A percentile compares a stretch with the other conserved stretches of the same genome.
Conservation (phyloP, 2,888 invertebrate species). For the Junonia oenone region DNA sequence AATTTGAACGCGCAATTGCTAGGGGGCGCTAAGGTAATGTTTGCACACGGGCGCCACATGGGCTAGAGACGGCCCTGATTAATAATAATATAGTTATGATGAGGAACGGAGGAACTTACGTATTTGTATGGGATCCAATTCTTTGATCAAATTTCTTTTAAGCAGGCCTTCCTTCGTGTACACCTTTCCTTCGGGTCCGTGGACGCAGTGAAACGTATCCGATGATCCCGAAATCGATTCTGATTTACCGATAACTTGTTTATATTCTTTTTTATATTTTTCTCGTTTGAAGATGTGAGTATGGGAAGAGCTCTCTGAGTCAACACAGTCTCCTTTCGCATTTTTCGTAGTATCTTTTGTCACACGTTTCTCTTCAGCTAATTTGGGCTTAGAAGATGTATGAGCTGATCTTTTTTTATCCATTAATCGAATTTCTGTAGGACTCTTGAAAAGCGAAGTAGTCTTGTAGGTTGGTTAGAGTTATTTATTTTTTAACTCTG, state of each 20-base stretch:
- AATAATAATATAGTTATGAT: neutral
- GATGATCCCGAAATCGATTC: slow-evolving; percentile 53
- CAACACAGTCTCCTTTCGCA: slow-evolving; percentile 35
- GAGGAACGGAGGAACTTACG: slow-evolving; percentile 31
- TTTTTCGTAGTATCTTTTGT: slow-evolving; percentile 29
- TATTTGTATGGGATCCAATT: slow-evolving; percentile 45
- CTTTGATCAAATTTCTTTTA: slow-evolving; percentile 47
- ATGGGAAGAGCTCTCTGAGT: slow-evolving; percentile 43
- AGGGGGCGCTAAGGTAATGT: too few species aligned
- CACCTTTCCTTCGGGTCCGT: slow-evolving; percentile 45
- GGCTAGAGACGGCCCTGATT: too few species aligned
- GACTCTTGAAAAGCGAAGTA: too few species aligned
- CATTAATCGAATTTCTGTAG: slow-evolving; percentile 31
- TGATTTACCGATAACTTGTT: slow-evolving; percentile 41
- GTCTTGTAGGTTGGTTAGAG: too few species aligned
- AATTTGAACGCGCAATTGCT: neutral
- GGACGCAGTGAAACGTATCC: slow-evolving; percentile 47
- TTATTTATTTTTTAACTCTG: too few species aligned
- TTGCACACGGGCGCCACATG: too few species aligned
- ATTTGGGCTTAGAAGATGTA: slow-evolving; percentile 16
- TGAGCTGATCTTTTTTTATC: slow-evolving; percentile 32
- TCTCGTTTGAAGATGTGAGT: slow-evolving; percentile 48
- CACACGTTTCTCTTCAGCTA: neutral
- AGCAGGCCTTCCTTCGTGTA: slow-evolving; percentile 48
- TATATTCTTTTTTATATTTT: slow-evolving; percentile 33